These are phyloP conservation scores for Clarias laeviceps DNA, from an alignment of 2,797 vertebrate species.

Conservation along the genomic window DNA sequence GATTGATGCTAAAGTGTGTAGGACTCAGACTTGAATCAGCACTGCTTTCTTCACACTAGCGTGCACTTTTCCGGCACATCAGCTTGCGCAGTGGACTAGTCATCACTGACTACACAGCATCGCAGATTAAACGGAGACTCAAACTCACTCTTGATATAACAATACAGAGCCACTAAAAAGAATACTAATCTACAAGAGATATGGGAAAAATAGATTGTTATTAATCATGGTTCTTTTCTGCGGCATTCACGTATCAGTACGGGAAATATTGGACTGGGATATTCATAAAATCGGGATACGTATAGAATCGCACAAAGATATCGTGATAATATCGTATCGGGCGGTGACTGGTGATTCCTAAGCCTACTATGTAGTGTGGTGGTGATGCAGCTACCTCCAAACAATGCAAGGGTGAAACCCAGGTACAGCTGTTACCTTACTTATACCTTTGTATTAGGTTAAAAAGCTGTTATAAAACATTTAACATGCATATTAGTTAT, in stretches of 20 bases:
- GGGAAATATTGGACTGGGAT: too few relatives aligned
- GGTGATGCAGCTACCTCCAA: not conserved
- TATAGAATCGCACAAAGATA: too few relatives aligned
- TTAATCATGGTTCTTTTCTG: too few relatives aligned
- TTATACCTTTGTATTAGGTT: not conserved
- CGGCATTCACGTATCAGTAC: too few relatives aligned
- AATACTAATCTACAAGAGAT: not conserved
- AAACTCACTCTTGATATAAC: too few relatives aligned
- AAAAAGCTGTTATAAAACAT: not conserved
- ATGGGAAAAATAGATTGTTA: too few relatives aligned
- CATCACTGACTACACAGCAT: slow-evolving; percentile 54
- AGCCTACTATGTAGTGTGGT: not conserved
- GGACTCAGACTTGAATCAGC: slow-evolving; percentile 61
- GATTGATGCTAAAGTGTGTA: not conserved
- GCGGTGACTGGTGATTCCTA: too few relatives aligned
- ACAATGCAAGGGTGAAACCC: not conserved
- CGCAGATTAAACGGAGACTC: not conserved
- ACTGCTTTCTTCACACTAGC: slow-evolving; percentile 58
- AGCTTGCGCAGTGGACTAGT: slow-evolving; percentile 66
- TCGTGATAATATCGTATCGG: too few relatives aligned
- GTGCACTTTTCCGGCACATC: slow-evolving; percentile 42
- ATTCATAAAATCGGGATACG: too few relatives aligned
- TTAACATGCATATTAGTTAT: not conserved
- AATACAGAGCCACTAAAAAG: not conserved
- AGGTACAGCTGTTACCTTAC: not conserved